phyloP scores from a whole-genome alignment of 2,888 invertebrate species.

The Crematogaster levior region DNA sequence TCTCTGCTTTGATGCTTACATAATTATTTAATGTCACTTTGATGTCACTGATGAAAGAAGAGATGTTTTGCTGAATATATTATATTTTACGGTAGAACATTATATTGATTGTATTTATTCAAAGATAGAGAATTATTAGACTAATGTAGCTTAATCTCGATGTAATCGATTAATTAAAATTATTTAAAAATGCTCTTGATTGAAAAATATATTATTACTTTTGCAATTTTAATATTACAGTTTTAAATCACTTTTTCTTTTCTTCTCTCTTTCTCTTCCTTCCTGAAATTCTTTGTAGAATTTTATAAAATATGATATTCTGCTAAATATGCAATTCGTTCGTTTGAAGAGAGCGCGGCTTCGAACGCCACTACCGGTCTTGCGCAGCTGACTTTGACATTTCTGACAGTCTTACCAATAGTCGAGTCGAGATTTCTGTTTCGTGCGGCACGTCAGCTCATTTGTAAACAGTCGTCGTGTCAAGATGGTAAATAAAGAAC shows the following conservation, averaged over 20 bases:
- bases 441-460: not conserved
- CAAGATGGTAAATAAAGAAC: conserved; percentile 64
- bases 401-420: conserved; percentile 18
- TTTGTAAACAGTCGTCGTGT: not conserved
- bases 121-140: not conserved
- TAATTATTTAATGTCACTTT: conserved; percentile 15
- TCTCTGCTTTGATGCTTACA: not conserved
- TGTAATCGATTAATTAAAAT: not conserved
- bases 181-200: not conserved
- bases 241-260: not conserved
- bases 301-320: conserved; percentile 3
- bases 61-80: not conserved
- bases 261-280: not conserved
- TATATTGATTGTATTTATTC: not conserved
- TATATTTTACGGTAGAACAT: not conserved
- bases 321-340: not conserved
- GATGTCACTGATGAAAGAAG: not conserved
- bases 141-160: not conserved
- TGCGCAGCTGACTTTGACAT: conserved; percentile 3
- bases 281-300: not conserved
- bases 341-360: not conserved
- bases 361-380: not conserved
- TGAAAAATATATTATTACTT: not conserved
- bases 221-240: not conserved
- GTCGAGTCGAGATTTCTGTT: not conserved